phyloP scores from a whole-genome alignment of 2,888 invertebrate species.

The Prosopocoilus inquinatus region DNA sequence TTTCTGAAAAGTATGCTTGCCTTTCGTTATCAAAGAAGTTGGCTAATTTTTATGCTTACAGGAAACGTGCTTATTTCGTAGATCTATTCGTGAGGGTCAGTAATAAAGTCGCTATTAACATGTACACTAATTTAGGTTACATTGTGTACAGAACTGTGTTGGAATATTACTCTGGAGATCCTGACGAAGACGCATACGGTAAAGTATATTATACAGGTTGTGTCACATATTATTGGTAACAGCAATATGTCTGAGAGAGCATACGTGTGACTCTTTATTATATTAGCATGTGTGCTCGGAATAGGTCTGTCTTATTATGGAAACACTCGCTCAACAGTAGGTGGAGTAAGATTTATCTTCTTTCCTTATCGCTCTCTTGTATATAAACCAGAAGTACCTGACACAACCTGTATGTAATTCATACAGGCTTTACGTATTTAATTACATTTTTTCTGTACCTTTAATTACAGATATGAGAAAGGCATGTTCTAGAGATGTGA shows the following conservation, averaged over 20 bases:
- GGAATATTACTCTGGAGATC: conserved; percentile 97
- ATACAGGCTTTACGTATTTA: conserved; percentile 4
- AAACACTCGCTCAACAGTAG: too few species aligned
- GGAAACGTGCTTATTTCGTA: conserved; percentile 95
- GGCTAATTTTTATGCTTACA: conserved; percentile 51
- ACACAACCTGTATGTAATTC: too few species aligned
- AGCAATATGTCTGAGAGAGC: too few species aligned
- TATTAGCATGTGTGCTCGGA: conserved; percentile 7
- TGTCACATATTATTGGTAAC: too few species aligned
- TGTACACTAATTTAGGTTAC: conserved; percentile 96
- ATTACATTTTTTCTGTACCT: conserved; percentile 22
- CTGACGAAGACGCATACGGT: conserved; percentile 99
- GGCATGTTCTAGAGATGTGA: conserved; percentile 88
- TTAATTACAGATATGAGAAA: conserved; percentile 92
- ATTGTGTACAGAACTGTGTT: conserved; percentile 94
- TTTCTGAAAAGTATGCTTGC: conserved; percentile 82
- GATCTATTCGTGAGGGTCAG: conserved; percentile 98
- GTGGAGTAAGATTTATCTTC: too few species aligned
- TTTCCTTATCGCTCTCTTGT: too few species aligned
- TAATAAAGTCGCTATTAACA: conserved; percentile 94
- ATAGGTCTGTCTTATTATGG: too few species aligned
- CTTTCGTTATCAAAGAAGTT: neutral
- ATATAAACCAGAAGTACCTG: too few species aligned
- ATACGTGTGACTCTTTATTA: too few species aligned
- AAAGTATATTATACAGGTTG: conserved; percentile 31